phyloP scores from a whole-genome alignment of 2,797 vertebrate species.

The Psittacula derbiana region DNA sequence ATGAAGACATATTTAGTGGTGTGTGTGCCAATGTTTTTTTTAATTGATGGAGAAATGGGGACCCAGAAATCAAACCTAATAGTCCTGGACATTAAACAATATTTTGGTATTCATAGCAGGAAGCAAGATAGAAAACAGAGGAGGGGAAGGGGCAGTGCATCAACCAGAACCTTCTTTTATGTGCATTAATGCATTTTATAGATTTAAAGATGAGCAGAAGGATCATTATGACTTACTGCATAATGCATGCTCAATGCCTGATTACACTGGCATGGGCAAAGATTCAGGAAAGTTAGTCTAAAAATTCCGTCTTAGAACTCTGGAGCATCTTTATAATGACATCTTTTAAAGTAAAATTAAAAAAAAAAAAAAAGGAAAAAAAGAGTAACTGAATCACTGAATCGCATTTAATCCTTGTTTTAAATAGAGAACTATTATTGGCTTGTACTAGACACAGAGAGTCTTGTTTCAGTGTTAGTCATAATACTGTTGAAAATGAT shows the following conservation, averaged over 20 bases:
- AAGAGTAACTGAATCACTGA: not conserved
- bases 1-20: not conserved
- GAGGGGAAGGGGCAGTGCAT: not conserved
- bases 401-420: slow-evolving; percentile 18
- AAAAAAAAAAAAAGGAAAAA: not conserved
- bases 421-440: slow-evolving; percentile 12
- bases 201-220: not conserved
- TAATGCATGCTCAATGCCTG: not conserved
- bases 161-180: slow-evolving; percentile 1
- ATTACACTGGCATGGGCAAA: not conserved
- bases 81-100: not conserved
- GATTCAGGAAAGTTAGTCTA: slow-evolving; percentile 18
- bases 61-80: not conserved
- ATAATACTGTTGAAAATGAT: not conserved
- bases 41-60: not conserved
- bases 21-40: not conserved
- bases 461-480: slow-evolving; percentile 39
- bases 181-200: slow-evolving; percentile 16
- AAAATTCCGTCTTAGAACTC: slow-evolving; percentile 25
- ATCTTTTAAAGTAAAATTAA: not conserved
- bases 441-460: not conserved
- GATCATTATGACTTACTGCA: not conserved
- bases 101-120: not conserved
- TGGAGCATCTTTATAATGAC: not conserved
- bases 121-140: not conserved